Evolutionary conservation across 2,888 invertebrate species (phyloP), one percentile per base, ranked within the genome.

Genomic region (Bellardia bayeri): DNA sequence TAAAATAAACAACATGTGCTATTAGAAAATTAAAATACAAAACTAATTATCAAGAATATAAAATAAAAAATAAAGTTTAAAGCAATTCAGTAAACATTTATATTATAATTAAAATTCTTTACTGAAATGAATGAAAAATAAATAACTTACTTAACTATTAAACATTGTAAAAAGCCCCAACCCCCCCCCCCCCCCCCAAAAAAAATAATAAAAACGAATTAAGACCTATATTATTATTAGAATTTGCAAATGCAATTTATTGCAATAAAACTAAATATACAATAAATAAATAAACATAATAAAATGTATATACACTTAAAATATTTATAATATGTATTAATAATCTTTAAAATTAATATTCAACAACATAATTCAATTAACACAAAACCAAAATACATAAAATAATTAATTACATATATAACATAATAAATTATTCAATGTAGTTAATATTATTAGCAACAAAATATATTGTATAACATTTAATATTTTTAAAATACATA

Each of bases 401-500:
- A 58, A 58, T 23, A 7, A 42, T 23, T 51, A 80, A 61, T 58
- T 14, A 68, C 56, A 51, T 14, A 68, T 45, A 61, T 37, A 74
- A 54, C 37, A 37, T 37, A 37, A 61, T 40, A 64, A 85, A 45
- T 58, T 81, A 76, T 56, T 68, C 63, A 74, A 74, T 74, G 87
- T 85, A 85, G 82, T 85, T 87, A 87, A 82, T 87, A 82, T 64
- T 63, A 82, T 78, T 78, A 81, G 83, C 76, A 84, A 84, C 68
- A 83, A 75, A 84, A 87, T 82, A 85, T 82, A 81, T 81, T 85
- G 49, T 72, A 74, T n/a, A 81, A 84, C 45, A 78, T 78, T 64
- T 64, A 74, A 82, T 45, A 76, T 83, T 76, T 76, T 71, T 23
- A 78, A 71, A 86, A 63, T 74, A n/a, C n/a, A n/a, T n/a, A 82